Base-by-base conservation (phyloP, 2,888 invertebrate genomes). In the Pilophorus perplexus region DNA sequence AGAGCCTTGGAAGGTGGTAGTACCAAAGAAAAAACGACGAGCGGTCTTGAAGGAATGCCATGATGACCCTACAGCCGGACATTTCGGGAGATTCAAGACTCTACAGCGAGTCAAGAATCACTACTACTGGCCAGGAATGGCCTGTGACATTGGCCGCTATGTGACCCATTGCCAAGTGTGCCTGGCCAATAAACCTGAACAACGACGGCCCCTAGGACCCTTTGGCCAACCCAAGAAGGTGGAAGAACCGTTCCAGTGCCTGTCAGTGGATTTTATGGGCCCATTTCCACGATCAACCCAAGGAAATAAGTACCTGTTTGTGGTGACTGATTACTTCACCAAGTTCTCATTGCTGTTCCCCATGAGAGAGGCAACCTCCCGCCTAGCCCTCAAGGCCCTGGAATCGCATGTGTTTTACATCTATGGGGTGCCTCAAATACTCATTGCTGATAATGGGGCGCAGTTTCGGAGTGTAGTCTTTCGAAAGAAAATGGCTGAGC, bases 71-170 rank as follows among this genome's bases (percentile, higher is more conserved):
- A 3, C 3, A 8, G 3, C 59, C 3, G 59, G 44, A 37, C 59
- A 57, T 33, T 18, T 57, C 18, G 59, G 59, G 3, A 14, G 5
- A 4, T 37, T 40, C 40, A 57, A 57, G 23, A 57, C 54, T 14
- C 5, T 54, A 20, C 23, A 10, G 6, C 25, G 54, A 54, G n/a
- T 54, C 3, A 33, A 25, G 27, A 12, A 54, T 3, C 3, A 14
- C 12, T 54, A 27, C 14, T 28, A 54, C 14, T 54, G 54, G 54
- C 54, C 54, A 4, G 54, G 27, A 14, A 54, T 54, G 33, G 25
- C 54, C 5, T 2, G n/a, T 3, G 54, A 54, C 18, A 20, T 16
- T 12, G 14, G 4, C 23, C 12, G n/a, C 12, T 48, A 48, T 48
- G 23, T 23, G 4, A 4, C 20, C 6, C 22, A 20, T 48, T 48